Evolutionary conservation across 2,797 vertebrate genomes (phyloP), one percentile per base, ranked within the genome.

Genomic region (Distichodus sexfasciatus): DNA sequence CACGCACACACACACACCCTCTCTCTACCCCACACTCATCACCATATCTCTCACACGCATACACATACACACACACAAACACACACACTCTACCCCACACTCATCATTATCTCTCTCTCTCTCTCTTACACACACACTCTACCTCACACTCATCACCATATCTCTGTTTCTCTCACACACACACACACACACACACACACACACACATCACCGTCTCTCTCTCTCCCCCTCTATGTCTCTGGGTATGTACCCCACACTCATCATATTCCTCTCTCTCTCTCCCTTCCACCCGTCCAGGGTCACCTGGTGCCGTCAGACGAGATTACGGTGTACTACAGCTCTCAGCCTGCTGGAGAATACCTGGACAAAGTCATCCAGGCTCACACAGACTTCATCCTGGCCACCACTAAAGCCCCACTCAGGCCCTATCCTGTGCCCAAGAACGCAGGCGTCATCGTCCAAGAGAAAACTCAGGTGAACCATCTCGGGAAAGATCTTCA

Each of bases 231-330:
- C 23, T 14, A 6, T 69, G 2, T 28, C 44, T 41, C 2, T 59
- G 4, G n/a, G n/a, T n/a, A n/a, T n/a, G n/a, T n/a, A n/a, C n/a
- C n/a, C n/a, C n/a, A n/a, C n/a, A n/a, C n/a, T n/a, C n/a, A n/a
- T n/a, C n/a, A n/a, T n/a, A n/a, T n/a, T n/a, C n/a, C 3, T 66
- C 6, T 57, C 11, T 47, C 35, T 19, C 21, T 47, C 2, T 9
- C 48, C 15, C 38, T n/a, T 17, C 38, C 36, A 51, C 15, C 24
- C 63, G 72, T 35, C 12, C 81, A 99, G 97, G 92, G 90, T 50
- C 95, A 91, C 79, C 87, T 99, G 81, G 93, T 98, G 74, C 97
- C 97, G 1, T 96, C 96, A 0, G 96, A 99, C 79, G 94, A 98
- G 82, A 96, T 99, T 76, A 90, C 83, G 0, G 93, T 99, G 75